Conservation (phyloP, 2,888 invertebrate genomes). For the Epistrophe grossulariae region DNA sequence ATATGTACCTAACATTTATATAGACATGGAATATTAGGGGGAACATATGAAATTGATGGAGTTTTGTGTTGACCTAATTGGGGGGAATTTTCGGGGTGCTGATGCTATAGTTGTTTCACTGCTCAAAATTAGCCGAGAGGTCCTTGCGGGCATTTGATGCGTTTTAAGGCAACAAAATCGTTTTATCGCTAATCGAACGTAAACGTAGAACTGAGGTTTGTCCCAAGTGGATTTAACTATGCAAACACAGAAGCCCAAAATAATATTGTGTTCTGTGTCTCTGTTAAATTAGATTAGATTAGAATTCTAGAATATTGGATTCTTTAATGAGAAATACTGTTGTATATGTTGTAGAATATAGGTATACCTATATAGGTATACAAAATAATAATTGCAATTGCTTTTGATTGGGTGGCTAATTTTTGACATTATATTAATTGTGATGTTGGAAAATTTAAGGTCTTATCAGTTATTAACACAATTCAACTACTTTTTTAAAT, state of each 20-base stretch:
- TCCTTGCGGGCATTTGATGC: conserved; percentile 66
- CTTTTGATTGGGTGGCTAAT: conserved; percentile 18
- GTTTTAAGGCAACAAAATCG: conserved; percentile 60
- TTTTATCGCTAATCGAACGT: conserved; percentile 66
- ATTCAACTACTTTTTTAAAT: background rate
- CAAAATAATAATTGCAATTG: conserved; percentile 4
- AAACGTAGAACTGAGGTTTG: conserved; percentile 72
- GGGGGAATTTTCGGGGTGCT: conserved; percentile 26
- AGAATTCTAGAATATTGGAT: conserved; percentile 37
- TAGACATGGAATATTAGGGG: conserved; percentile 24
- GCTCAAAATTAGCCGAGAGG: conserved; percentile 48
- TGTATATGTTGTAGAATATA: background rate
- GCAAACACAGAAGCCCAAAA: conserved; percentile 24
- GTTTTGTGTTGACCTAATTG: conserved; percentile 72
- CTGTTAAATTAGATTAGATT: conserved; percentile 45
- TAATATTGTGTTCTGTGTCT: conserved; percentile 36
- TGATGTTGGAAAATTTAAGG: background rate
- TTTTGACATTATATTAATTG: background rate
- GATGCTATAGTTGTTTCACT: background rate
- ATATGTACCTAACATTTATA: background rate
- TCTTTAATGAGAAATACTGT: conserved; percentile 17
- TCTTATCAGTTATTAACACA: background rate
- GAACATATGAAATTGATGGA: conserved; percentile 44
- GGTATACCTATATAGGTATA: no score
- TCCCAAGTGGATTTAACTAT: conserved; percentile 52